Evolutionary conservation across 2,113 vertebrate genomes (phyloP).

Genomic region (Manacus vitellinus): DNA sequence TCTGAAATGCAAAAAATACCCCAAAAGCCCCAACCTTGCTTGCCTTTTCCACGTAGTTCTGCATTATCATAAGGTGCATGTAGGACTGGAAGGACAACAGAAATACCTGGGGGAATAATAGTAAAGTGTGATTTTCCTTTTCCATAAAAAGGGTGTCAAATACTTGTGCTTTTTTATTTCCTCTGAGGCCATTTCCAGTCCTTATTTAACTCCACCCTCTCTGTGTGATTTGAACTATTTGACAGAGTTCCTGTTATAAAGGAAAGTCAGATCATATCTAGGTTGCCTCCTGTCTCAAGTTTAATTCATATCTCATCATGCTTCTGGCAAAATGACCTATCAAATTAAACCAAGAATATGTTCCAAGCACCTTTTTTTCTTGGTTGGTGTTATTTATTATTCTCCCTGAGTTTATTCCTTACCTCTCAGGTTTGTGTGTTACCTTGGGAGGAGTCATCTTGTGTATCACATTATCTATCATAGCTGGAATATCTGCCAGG

Average conservation of each 20-base stretch:
- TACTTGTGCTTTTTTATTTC: not conserved
- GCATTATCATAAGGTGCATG: not conserved
- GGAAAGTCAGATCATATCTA: not conserved
- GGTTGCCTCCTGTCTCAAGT: not conserved
- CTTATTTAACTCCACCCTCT: not conserved
- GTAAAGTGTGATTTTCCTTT: not conserved
- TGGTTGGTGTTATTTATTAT: not conserved
- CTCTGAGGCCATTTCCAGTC: not conserved
- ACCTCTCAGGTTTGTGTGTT: not conserved
- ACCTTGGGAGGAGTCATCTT: not conserved
- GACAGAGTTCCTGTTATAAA: not conserved
- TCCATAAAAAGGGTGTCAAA: not conserved
- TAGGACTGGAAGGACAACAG: not conserved
- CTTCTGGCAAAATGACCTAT: not conserved
- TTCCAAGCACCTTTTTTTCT: not conserved
- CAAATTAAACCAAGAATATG: not conserved
- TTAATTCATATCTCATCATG: not conserved
- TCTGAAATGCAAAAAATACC: not conserved
- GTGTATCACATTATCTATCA: not conserved
- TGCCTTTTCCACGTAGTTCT: not conserved
- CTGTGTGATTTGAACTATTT: not conserved
- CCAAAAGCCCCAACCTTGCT: rapidly evolving
- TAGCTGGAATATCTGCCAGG: not conserved
- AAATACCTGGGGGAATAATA: not conserved
- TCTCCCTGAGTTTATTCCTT: not conserved